Conservation (phyloP, 2,888 invertebrate genomes). For the Urechis unicinctus region DNA sequence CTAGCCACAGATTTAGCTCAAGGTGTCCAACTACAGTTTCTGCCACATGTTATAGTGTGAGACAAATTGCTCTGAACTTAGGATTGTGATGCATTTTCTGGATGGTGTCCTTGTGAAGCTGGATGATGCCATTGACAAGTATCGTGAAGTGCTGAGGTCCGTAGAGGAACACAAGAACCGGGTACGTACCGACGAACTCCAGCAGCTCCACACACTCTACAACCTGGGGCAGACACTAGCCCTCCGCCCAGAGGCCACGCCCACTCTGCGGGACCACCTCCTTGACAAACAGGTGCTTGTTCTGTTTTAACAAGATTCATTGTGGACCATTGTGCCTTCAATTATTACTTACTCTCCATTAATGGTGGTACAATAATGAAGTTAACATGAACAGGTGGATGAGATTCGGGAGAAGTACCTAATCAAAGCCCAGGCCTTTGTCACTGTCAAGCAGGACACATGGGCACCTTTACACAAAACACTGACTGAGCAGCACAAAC, state of each 20-base stretch:
- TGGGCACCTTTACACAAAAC: constrained; percentile 21
- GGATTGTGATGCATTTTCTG: too few species aligned
- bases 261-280: constrained; percentile 55
- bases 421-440: constrained; percentile 32
- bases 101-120: too few species aligned
- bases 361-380: too few species aligned
- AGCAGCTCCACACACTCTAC: constrained; percentile 63
- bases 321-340: too few species aligned
- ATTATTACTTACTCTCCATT: too few species aligned
- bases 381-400: too few species aligned
- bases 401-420: constrained; percentile 60
- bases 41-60: too few species aligned
- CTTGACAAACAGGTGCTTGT: constrained; percentile 49
- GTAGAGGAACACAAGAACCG: constrained; percentile 37
- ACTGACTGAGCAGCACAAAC: constrained; percentile 23
- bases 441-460: constrained; percentile 24
- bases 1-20: too few species aligned
- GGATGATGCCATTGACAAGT: constrained; percentile 58
- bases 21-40: too few species aligned
- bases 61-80: too few species aligned
- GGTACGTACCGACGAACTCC: constrained; percentile 60
- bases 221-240: constrained; percentile 58
- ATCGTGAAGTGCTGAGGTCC: constrained; percentile 59
- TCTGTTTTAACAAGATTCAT: too few species aligned
- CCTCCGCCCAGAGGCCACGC: constrained; percentile 44